Evolutionary conservation across 1,140 invertebrate genomes (phyloP).

Genomic region (Monochamus saltuarius): DNA sequence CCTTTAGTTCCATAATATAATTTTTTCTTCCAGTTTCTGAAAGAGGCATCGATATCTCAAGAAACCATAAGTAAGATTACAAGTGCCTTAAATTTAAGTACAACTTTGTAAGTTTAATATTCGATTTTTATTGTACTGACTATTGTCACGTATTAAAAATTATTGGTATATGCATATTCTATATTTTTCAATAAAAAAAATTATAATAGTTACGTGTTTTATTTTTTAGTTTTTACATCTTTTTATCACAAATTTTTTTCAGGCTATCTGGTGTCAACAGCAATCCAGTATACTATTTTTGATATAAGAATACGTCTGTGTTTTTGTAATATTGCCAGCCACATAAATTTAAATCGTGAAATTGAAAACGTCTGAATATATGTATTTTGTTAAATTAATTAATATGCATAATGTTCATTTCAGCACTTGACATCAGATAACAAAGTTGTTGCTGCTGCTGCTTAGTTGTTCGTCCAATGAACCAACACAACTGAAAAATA

Average conservation of each 20-base stretch:
- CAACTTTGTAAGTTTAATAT: conserved; percentile 10
- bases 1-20: not conserved
- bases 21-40: conserved; percentile 50
- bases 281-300: too few species aligned
- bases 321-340: too few species aligned
- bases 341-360: conserved; percentile 13
- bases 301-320: too few species aligned
- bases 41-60: conserved; percentile 59
- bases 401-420: too few species aligned
- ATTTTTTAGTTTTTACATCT: not conserved
- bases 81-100: conserved; percentile 21
- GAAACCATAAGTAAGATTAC: conserved; percentile 54
- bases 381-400: not conserved
- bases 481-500: not conserved
- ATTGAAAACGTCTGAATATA: conserved; percentile 14
- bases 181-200: not conserved
- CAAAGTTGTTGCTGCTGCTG: conserved; percentile 9
- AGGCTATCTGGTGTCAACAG: not conserved
- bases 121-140: too few species aligned
- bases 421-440: not conserved
- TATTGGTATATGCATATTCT: not conserved
- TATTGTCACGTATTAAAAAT: conserved; percentile 3
- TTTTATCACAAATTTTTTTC: conserved; percentile 2
- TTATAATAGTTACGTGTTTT: not conserved
- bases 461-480: conserved; percentile 7